Evolutionary conservation across 2,888 invertebrate genomes (phyloP).

Genomic region (Chorisops tibialis): DNA sequence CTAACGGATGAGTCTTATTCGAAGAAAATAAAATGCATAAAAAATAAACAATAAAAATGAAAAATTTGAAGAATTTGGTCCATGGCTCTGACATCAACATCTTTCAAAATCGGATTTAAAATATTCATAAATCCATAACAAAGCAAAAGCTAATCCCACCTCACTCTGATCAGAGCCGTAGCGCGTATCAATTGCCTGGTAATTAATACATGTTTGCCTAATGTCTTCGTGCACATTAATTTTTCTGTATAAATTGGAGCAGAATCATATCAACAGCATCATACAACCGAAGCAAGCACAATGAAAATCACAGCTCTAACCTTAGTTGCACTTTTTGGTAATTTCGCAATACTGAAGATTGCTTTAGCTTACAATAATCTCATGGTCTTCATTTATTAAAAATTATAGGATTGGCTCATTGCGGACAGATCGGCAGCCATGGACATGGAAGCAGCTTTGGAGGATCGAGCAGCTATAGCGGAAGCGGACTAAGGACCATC

Average conservation of each 20-base stretch:
- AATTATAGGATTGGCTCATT: neutral
- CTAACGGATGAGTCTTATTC: too few relatives aligned
- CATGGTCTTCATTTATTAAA: neutral
- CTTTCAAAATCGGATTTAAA: neutral
- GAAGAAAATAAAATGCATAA: too few relatives aligned
- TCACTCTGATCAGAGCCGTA: neutral
- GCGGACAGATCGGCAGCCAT: neutral
- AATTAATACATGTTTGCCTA: slow-evolving; percentile 5
- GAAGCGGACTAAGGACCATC: slow-evolving; percentile 60
- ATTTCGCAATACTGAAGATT: neutral
- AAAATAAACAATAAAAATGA: neutral
- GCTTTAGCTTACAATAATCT: neutral
- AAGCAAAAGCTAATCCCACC: neutral
- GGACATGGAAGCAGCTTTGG: neutral
- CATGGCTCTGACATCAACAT: neutral
- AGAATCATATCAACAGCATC: neutral
- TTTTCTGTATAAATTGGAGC: neutral
- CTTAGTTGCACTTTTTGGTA: neutral
- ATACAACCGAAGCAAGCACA: neutral
- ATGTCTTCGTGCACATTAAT: neutral
- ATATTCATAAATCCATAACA: neutral
- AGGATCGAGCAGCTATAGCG: slow-evolving; percentile 54
- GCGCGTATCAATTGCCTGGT: neutral
- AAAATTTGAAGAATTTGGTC: slow-evolving; percentile 5
- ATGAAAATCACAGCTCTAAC: neutral